These are phyloP conservation scores for Chelon auratus DNA, from an alignment of 2,797 vertebrate species.

Conservation along the genomic window DNA sequence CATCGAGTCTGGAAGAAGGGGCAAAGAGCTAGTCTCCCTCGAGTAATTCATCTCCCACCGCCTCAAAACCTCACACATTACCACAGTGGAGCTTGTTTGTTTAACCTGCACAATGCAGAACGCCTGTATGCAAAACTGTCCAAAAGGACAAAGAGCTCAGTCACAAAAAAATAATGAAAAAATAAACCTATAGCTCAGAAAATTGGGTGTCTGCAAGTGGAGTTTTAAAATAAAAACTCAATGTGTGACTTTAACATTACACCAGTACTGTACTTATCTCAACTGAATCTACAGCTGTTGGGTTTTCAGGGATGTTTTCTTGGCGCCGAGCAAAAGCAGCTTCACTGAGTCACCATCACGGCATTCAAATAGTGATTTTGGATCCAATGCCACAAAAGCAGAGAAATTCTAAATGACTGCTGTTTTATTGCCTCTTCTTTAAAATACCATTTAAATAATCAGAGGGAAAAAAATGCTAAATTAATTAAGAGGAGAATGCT, in stretches of 20 bases:
- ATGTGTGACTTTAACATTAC: not conserved
- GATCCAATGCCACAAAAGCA: conserved; percentile 8
- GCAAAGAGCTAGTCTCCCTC: not conserved
- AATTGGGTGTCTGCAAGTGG: not conserved
- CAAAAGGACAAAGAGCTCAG: not conserved
- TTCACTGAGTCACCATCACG: not conserved
- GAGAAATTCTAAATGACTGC: conserved; percentile 7
- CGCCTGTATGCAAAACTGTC: not conserved
- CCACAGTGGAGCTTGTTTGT: not conserved
- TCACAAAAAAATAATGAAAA: not conserved
- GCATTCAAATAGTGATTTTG: not conserved
- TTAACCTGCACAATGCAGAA: not conserved
- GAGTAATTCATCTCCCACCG: not conserved
- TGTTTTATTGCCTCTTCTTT: conserved; percentile 7
- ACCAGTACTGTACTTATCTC: no score
- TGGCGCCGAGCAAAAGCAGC: not conserved
- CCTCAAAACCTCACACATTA: not conserved
- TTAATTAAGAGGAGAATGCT: conserved; percentile 5
- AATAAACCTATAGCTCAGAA: not conserved
- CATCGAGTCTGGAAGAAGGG: not conserved
- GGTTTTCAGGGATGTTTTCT: not conserved
- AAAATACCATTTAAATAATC: conserved; percentile 18
- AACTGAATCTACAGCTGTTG: no score
- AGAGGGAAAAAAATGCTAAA: not conserved
- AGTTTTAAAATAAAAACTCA: no score